These are phyloP conservation scores for Rhinoptilus africanus DNA, from an alignment of 2,113 vertebrate species.

Conservation along the genomic window DNA sequence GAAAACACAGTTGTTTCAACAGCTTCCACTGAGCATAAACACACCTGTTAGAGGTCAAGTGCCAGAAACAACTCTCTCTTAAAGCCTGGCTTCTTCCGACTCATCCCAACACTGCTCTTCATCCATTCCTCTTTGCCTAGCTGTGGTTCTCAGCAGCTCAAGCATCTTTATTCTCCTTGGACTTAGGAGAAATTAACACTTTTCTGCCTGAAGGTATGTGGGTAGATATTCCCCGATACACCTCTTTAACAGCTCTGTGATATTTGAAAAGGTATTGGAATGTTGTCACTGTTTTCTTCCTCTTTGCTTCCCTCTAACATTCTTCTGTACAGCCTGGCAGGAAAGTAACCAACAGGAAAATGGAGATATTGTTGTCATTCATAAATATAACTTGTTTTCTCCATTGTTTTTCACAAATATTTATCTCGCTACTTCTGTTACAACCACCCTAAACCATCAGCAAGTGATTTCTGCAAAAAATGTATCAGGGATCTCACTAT, in stretches of 20 bases:
- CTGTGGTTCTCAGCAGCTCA: not conserved
- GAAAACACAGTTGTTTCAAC: not conserved
- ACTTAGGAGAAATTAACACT: constrained; percentile 14
- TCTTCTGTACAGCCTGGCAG: not conserved
- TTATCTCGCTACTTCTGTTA: not conserved
- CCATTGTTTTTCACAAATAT: not conserved
- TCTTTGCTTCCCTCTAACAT: not conserved
- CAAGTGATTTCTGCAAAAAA: not conserved
- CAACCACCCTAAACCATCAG: not conserved
- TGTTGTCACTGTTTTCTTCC: not conserved
- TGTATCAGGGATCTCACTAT: not conserved
- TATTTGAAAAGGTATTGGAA: not conserved
- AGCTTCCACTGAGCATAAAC: not conserved
- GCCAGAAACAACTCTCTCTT: not conserved
- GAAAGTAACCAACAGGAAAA: not conserved
- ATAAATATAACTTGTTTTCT: not conserved
- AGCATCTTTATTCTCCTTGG: not conserved
- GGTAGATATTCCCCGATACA: not conserved
- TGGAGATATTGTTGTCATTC: not conserved
- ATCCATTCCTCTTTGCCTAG: not conserved
- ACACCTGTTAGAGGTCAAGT: not conserved
- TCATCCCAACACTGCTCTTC: not conserved
- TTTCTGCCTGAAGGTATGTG: not conserved
- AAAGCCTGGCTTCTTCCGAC: not conserved
- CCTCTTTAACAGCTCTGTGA: not conserved